Percentiles rank a stretch among this genome's conserved stretches.
Conservation (phyloP, 2,888 invertebrate genomes). For the Oconnorella tubifera region DNA sequence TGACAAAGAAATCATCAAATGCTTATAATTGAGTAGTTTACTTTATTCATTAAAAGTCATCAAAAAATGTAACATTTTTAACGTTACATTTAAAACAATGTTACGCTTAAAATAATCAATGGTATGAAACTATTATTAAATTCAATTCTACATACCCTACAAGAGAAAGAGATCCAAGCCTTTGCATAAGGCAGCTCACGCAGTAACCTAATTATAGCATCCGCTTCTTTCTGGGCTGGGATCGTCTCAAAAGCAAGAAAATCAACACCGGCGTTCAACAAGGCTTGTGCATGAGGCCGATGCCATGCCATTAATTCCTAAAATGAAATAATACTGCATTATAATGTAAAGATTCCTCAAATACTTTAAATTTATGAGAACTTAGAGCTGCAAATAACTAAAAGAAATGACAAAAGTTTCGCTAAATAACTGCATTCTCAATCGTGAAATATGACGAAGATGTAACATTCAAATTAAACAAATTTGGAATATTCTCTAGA, state of each 20-base stretch:
- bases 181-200: conserved; percentile 55
- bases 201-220: conserved; percentile 74
- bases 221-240: conserved; percentile 78
- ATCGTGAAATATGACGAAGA: too few relatives aligned
- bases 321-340: conserved; percentile 1
- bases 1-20: too few relatives aligned
- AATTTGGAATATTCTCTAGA: too few relatives aligned
- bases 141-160: conserved; percentile 74
- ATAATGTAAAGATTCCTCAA: not conserved
- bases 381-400: not conserved
- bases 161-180: conserved; percentile 82
- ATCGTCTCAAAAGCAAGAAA: conserved; percentile 86
- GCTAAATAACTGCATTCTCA: too few relatives aligned
- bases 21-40: too few relatives aligned
- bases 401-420: too few relatives aligned
- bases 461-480: too few relatives aligned
- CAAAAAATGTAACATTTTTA: too few relatives aligned
- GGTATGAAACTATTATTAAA: too few relatives aligned
- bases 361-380: not conserved
- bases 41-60: too few relatives aligned
- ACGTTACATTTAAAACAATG: too few relatives aligned
- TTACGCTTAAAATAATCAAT: not conserved
- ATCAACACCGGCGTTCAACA: conserved; percentile 78
- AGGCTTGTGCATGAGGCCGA: conserved; percentile 71
- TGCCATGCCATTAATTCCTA: conserved; percentile 75